Percentiles rank a stretch among this genome's conserved stretches.
These are phyloP conservation scores for Acanthornis magna DNA, from an alignment of 2,797 vertebrate species.

Conservation along the genomic window DNA sequence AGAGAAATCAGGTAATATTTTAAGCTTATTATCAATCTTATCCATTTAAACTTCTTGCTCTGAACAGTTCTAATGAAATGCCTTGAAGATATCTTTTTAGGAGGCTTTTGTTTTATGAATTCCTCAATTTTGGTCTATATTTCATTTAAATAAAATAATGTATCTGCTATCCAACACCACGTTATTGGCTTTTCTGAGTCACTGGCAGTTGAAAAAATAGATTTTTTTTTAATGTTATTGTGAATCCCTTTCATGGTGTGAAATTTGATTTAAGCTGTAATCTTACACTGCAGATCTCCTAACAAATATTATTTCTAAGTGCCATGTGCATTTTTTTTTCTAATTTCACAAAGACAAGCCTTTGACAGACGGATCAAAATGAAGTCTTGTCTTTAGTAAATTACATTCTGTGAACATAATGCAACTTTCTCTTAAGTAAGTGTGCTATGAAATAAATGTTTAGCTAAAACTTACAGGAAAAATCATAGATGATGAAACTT, in stretches of 20 bases:
- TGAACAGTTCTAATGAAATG: background rate
- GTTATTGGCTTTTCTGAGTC: constrained; percentile 13
- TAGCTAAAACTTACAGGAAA: background rate
- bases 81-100: background rate
- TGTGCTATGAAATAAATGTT: background rate
- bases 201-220: background rate
- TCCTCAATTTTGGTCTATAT: background rate
- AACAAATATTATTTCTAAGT: background rate
- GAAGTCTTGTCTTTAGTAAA: background rate
- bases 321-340: background rate
- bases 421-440: background rate
- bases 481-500: background rate
- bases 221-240: background rate
- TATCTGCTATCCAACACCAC: background rate
- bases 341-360: background rate
- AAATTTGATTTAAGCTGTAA: constrained; percentile 29
- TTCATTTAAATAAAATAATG: background rate
- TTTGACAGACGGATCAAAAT: background rate
- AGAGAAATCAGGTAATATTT: background rate
- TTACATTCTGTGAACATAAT: background rate
- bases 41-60: background rate
- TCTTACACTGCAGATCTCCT: background rate
- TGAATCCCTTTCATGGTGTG: background rate
- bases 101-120: constrained; percentile 2
- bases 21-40: background rate